Evolutionary conservation across 2,888 invertebrate species (phyloP).

Genomic region (Nephrocerus scutellatus): DNA sequence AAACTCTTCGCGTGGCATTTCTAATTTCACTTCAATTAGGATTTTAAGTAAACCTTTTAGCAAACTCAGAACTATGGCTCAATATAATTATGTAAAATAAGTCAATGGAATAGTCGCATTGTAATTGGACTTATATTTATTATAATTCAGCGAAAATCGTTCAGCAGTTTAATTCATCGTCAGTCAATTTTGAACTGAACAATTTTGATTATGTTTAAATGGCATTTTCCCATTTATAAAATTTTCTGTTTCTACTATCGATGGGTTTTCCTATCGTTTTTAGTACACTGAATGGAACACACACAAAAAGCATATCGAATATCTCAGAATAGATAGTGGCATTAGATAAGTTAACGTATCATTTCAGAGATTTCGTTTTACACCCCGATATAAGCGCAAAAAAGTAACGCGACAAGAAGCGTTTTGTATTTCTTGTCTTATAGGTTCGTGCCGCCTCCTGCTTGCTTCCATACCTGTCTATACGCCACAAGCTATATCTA

Average conservation of each 20-base stretch:
- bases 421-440: no score
- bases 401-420: not conserved
- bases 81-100: no score
- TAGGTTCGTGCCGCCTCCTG: no score
- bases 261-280: conserved; percentile 42
- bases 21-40: no score
- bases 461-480: no score
- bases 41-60: no score
- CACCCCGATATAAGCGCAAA: conserved; percentile 16
- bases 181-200: conserved; percentile 25
- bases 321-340: conserved; percentile 49
- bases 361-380: conserved; percentile 44
- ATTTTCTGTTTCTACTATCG: conserved; percentile 17
- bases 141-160: conserved; percentile 16
- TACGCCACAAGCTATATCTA: no score
- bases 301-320: conserved; percentile 41
- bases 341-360: conserved; percentile 50
- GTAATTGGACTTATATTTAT: not conserved
- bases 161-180: no score
- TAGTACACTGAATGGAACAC: conserved; percentile 26
- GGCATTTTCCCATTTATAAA: conserved; percentile 24
- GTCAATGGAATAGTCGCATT: conserved; percentile 5
- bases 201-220: conserved; percentile 25
- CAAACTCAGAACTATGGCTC: no score
- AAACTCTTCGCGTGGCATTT: no score